Base-by-base conservation (phyloP, 2,113 vertebrate species). In the Oreochromis tanganicae region DNA sequence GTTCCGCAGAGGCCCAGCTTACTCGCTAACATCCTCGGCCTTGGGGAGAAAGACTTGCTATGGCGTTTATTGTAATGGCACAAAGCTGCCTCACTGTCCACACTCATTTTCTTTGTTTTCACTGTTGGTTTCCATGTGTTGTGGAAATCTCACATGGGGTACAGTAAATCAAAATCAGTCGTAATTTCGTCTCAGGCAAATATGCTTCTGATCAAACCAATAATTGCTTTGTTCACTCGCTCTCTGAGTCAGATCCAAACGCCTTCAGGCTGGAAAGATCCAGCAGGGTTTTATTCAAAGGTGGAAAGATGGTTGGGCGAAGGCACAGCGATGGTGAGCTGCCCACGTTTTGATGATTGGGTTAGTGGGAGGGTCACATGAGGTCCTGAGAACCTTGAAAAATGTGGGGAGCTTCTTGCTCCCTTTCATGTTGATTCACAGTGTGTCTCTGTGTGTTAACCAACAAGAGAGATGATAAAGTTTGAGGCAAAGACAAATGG, bases 301-400 rank as follows among this genome's bases (percentile, higher is more conserved):
- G 83, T 57, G 48, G 79, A 82, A 84, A 86, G 85, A 85, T 85
- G 86, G 54, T 91, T 38, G 21, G 57, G 54, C 29, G 66, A 73
- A 82, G 50, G 75, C 83, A 55, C 73, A 68, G 63, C 21, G 73
- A 88, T 83, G 24, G 90, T 91, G 81, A 88, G 71, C 92, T 68
- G 54, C 71, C 41, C 84, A 84, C 50, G 59, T 92, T 94, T 89
- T 86, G 79, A 91, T 84, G 85, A 88, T 82, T 63, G 59, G 86
- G 68, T 91, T 83, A 93, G 93, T 89, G 87, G 73, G 54, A 78
- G 90, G 94, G 95, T 95, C 94, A 95, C 32, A 85, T 6, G 21
- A 85, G 95, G 95, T 95, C 96, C 94, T 96, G 95, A 95, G 95
- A 96, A 96, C 92, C 66, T 89, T 4, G 27, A 61, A 80, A 88